These are phyloP conservation scores for Lepisosteus osseus DNA, from an alignment of 2,113 vertebrate genomes.

Conservation along the genomic window DNA sequence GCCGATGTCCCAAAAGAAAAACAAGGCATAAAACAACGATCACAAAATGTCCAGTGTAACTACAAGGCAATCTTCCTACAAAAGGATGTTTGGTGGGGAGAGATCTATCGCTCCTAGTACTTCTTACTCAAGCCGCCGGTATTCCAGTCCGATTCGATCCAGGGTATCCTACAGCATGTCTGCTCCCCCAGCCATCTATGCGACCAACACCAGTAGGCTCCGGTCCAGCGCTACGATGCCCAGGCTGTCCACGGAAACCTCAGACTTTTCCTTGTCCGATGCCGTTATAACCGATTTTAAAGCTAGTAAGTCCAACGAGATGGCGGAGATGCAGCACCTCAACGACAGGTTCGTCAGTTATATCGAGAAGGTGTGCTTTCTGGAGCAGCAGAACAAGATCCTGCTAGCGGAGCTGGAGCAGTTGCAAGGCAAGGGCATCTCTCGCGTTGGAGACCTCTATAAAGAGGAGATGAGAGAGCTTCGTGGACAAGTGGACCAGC, in stretches of 20 bases:
- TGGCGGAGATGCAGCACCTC: conserved; percentile 89
- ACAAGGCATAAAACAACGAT: background rate
- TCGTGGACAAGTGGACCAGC: conserved; percentile 85
- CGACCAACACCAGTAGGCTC: conserved; percentile 58
- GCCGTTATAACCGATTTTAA: conserved; percentile 89
- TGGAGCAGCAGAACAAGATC: conserved; percentile 97
- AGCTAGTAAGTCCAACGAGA: conserved; percentile 85
- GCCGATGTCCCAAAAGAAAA: conserved; percentile 5
- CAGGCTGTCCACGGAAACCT: conserved; percentile 66
- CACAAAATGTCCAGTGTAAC: conserved; percentile 44
- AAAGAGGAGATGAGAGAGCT: conserved; percentile 93
- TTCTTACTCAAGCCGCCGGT: conserved; percentile 63
- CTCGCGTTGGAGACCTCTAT: conserved; percentile 85
- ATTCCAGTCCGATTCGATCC: conserved; percentile 67
- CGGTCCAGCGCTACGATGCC: conserved; percentile 71
- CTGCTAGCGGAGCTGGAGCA: conserved; percentile 87
- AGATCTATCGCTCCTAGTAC: conserved; percentile 42
- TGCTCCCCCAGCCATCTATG: conserved; percentile 56
- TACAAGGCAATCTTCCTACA: conserved; percentile 72
- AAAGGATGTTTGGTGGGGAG: conserved; percentile 79
- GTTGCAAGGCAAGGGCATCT: conserved; percentile 84
- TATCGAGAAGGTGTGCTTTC: conserved; percentile 92
- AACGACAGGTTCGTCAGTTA: conserved; percentile 95
- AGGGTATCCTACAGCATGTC: conserved; percentile 63
- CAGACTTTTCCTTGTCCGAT: conserved; percentile 87